These are phyloP conservation scores for Clistopyga incitator DNA, from an alignment of 2,888 invertebrate genomes.

Conservation along the genomic window DNA sequence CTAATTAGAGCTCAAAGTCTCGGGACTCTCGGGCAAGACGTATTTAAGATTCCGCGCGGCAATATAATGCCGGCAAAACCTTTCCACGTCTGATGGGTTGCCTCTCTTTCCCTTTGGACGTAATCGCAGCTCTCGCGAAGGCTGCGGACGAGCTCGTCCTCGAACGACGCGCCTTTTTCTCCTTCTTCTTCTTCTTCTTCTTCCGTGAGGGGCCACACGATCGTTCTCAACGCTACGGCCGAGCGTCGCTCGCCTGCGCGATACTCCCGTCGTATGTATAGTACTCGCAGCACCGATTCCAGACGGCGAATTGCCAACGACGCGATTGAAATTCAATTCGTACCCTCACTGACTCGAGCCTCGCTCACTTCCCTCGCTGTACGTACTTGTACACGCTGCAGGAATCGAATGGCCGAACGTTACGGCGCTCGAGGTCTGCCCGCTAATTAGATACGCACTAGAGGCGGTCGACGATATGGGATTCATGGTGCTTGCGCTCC, in stretches of 20 bases:
- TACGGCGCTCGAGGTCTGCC: constrained; percentile 39
- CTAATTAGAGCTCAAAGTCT: constrained; percentile 57
- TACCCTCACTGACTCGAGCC: constrained; percentile 1
- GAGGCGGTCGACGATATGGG: constrained; percentile 9
- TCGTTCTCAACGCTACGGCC: neutral
- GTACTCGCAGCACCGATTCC: constrained; percentile 70
- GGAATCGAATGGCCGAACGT: constrained; percentile 32
- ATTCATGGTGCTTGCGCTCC: constrained; percentile 30
- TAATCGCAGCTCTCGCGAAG: constrained; percentile 40
- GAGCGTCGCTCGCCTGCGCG: neutral
- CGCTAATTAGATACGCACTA: constrained; percentile 56
- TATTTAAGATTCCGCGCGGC: constrained; percentile 54
- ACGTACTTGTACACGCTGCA: neutral
- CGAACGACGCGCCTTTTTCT: constrained; percentile 15
- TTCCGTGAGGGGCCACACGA: constrained; percentile 1
- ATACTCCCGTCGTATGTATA: constrained; percentile 13
- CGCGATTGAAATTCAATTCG: constrained; percentile 82
- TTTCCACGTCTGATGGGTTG: constrained; percentile 24
- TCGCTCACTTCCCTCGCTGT: constrained; percentile 13
- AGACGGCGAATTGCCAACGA: constrained; percentile 78
- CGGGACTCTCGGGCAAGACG: constrained; percentile 29
- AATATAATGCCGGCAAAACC: constrained; percentile 50
- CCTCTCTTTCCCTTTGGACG: constrained; percentile 31
- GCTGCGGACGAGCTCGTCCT: neutral
- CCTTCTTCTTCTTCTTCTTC: no score